Evolutionary conservation across 1,140 invertebrate species (phyloP).

Genomic region (Aphelinus atriplicis): DNA sequence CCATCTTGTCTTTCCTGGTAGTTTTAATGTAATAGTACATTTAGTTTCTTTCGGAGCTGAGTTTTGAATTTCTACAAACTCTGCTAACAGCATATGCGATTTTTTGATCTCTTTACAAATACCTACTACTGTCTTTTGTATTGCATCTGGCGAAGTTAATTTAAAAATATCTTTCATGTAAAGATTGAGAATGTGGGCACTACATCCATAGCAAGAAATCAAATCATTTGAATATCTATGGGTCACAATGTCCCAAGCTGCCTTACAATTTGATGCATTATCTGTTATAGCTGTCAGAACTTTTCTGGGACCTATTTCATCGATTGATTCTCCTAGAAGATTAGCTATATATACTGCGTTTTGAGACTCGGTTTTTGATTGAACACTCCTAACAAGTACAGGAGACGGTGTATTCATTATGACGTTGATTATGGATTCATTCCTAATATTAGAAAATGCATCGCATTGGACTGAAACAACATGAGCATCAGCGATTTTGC

Average conservation of each 20-base stretch:
- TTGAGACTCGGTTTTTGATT: constrained; percentile 36
- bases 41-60: no score
- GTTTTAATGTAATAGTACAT: no score
- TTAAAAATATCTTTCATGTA: constrained; percentile 6
- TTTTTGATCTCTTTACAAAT: constrained; percentile 1
- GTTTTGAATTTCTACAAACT: constrained; percentile 3
- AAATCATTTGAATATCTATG: constrained; percentile 25
- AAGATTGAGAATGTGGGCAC: not conserved
- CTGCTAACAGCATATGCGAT: not conserved
- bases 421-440: constrained; percentile 46
- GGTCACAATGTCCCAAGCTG: constrained; percentile 36
- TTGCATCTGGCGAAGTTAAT: not conserved
- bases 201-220: constrained; percentile 16
- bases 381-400: constrained; percentile 44
- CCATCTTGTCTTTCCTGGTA: constrained; percentile 8
- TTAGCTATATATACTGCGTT: constrained; percentile 39
- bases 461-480: constrained; percentile 44
- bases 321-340: constrained; percentile 38
- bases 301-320: constrained; percentile 43
- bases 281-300: constrained; percentile 40
- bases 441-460: constrained; percentile 45
- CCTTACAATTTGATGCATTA: constrained; percentile 43
- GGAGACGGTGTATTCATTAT: constrained; percentile 46
- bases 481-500: constrained; percentile 16
- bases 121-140: not conserved